Percentiles rank a stretch among this genome's conserved stretches.
phyloP scores from a whole-genome alignment of 2,113 vertebrate genomes.

The Monarcha castaneiventris region DNA sequence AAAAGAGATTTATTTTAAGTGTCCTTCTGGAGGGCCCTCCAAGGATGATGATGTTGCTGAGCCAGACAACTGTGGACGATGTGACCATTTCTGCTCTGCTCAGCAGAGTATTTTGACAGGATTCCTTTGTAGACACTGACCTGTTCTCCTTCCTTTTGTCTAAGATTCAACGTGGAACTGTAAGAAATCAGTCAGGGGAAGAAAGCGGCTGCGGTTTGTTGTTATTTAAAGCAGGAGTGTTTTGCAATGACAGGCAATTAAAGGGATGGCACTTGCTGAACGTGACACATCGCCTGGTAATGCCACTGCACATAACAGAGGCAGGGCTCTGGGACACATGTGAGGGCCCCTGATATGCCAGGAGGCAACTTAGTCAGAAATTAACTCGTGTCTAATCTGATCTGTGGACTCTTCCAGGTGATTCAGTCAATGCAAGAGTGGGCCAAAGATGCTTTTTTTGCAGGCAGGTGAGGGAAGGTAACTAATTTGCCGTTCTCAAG shows the following conservation, averaged over 20 bases:
- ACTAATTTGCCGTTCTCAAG: neutral
- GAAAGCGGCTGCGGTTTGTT: neutral
- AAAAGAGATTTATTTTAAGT: neutral
- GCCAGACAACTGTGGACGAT: neutral
- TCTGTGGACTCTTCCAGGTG: neutral
- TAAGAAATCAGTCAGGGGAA: neutral
- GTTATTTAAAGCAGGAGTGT: neutral
- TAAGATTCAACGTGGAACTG: neutral
- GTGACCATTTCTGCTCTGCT: neutral
- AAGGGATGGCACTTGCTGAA: constrained; percentile 4
- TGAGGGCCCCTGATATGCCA: neutral
- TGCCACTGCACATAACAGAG: constrained; percentile 1
- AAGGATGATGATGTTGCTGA: neutral
- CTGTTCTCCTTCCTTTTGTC: neutral
- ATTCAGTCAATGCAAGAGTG: neutral
- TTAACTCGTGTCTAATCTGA: constrained; percentile 53
- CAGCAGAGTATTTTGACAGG: neutral
- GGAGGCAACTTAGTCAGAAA: constrained; percentile 21
- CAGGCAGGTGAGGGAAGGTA: neutral
- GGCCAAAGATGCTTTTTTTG: neutral
- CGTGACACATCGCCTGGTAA: neutral
- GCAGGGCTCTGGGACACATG: neutral
- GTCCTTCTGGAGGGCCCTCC: neutral
- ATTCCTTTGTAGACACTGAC: neutral
- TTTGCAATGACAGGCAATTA: constrained; percentile 1